Base-by-base conservation (phyloP, 2,797 vertebrate species). In the Cichlasoma orientale region DNA sequence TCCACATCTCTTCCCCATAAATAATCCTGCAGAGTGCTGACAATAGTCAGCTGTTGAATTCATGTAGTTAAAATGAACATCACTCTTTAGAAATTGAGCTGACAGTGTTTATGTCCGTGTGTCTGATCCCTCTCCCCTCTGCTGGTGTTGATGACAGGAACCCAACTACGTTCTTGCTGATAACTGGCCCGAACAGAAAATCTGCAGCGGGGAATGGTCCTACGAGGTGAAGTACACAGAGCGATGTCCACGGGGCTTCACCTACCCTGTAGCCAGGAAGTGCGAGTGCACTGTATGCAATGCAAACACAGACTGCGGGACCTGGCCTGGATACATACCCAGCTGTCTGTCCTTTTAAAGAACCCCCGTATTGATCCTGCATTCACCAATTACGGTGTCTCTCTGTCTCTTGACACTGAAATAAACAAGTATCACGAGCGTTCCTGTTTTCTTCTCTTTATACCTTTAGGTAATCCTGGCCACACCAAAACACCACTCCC, bases 241-340 rank as follows among this genome's bases (percentile, higher is more conserved):
- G 1, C 96, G 95, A 73, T 99, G 98, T 38, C 91, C 94, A 1
- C 85, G 88, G 27, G 94, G 94, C 0, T 89, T 97, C 77, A 95
- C 92, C 0, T 98, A 97, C 71, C 98, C 97, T 0, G 96, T 97
- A 83, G 97, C 98, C 74, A 95, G 93, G 5, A 95, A 88, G 54
- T 99, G 98, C 78, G 83, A 95, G 19, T 99, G 98, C 33, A 90
- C 83, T 27, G 75, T 53, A 4, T 99, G 98, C 18, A 92, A 96
- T 70, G 91, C 91, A 0, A 93, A 66, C 89, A 96, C 96, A 0
- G 93, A 97, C 90, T 99, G 98, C 41, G 95, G 95, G 0, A 92
- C 90, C 16, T 87, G 94, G 70, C 93, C 92, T 3, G 86, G 93
- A 52, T 92, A 95, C 27, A 89, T 94, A 12, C 83, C 87, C 74